A percentile compares a stretch with the other conserved stretches of the same genome.
Evolutionary conservation across 2,113 vertebrate genomes (phyloP).

Genomic region (Zingel zingel): DNA sequence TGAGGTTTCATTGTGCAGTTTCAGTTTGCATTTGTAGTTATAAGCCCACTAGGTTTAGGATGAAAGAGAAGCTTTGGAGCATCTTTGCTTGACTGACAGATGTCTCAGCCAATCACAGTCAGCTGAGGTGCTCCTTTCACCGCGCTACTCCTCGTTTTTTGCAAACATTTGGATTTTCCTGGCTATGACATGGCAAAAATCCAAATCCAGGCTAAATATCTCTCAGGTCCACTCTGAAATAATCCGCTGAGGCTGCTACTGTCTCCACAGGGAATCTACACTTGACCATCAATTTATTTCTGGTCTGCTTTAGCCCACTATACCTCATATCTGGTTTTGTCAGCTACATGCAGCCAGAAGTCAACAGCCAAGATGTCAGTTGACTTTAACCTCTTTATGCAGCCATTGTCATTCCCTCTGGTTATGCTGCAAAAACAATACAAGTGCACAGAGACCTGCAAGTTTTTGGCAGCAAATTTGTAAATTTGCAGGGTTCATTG

Average conservation of each 20-base stretch:
- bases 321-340: constrained; percentile 21
- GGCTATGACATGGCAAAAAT: not conserved
- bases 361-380: constrained; percentile 35
- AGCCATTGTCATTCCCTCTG: constrained; percentile 40
- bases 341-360: constrained; percentile 26
- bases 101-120: not conserved
- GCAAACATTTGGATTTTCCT: constrained; percentile 10
- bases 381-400: constrained; percentile 51
- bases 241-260: constrained; percentile 13
- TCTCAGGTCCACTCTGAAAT: constrained; percentile 1
- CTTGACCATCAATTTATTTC: constrained; percentile 5
- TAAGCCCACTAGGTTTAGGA: not conserved
- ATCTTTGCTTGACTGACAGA: constrained; percentile 13
- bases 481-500: constrained; percentile 61
- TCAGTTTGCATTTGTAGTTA: not conserved
- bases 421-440: constrained; percentile 60
- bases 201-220: not conserved
- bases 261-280: constrained; percentile 5
- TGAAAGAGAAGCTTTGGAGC: not conserved
- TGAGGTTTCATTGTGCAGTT: not conserved
- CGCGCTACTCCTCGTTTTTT: not conserved
- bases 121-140: not conserved
- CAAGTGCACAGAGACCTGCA: constrained; percentile 12
- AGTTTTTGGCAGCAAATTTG: constrained; percentile 49
- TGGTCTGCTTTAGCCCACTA: constrained; percentile 8